These are phyloP conservation scores for Fratercula arctica DNA, from an alignment of 2,797 vertebrate genomes.

Conservation along the genomic window DNA sequence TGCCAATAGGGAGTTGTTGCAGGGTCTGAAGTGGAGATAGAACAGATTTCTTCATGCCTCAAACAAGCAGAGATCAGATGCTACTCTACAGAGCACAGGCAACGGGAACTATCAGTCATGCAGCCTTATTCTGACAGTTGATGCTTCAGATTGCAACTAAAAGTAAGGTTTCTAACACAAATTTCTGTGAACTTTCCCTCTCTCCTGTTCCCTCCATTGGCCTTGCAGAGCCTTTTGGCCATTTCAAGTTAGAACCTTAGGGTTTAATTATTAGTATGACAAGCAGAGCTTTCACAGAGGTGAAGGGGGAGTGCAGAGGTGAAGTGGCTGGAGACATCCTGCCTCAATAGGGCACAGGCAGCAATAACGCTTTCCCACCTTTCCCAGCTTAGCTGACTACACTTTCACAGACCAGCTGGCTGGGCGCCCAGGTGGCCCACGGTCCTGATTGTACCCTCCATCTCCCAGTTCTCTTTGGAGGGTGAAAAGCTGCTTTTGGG, in stretches of 20 bases:
- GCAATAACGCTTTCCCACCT: neutral
- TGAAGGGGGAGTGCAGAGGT: conserved; percentile 42
- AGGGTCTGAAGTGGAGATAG: neutral
- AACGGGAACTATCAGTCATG: neutral
- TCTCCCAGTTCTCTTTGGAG: neutral
- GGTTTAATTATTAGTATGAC: conserved; percentile 53
- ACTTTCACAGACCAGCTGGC: neutral
- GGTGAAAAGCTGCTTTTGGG: neutral
- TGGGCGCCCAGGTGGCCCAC: neutral
- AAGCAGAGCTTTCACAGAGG: conserved; percentile 30
- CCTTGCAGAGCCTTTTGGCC: conserved; percentile 17
- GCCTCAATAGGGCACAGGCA: neutral
- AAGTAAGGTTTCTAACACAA: neutral
- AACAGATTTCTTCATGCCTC: neutral
- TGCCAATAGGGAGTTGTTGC: neutral
- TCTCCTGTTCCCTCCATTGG: neutral
- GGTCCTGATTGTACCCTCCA: neutral
- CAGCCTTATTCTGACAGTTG: neutral
- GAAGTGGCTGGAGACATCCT: conserved; percentile 48
- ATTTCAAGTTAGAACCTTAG: conserved; percentile 33
- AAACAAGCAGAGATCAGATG: neutral
- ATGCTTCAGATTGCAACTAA: neutral
- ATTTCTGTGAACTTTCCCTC: conserved; percentile 37
- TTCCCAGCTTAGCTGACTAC: neutral
- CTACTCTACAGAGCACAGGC: neutral